Conservation (phyloP, 2,113 vertebrate genomes). For the Gallinago paraguaiae region DNA sequence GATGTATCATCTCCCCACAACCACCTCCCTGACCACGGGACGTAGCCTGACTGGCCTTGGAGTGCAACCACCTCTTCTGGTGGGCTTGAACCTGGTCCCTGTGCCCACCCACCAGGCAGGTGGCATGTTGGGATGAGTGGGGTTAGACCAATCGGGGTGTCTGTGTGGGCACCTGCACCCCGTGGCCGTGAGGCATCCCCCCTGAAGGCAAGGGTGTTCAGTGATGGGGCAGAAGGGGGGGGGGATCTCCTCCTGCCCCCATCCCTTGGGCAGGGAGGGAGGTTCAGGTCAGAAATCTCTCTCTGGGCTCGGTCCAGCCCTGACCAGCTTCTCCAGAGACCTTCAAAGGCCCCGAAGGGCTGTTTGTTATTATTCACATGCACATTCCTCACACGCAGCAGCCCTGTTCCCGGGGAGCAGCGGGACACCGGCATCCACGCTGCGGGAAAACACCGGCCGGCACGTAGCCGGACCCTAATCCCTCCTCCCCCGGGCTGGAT, state of each 20-base stretch:
- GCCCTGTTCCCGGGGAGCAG: background rate
- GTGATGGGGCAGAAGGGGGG: background rate
- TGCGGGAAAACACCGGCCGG: background rate
- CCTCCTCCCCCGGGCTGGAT: background rate
- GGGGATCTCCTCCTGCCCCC: background rate
- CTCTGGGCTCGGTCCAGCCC: background rate
- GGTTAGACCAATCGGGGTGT: background rate
- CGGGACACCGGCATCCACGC: background rate
- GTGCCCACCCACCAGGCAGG: background rate
- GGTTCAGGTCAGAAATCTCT: background rate
- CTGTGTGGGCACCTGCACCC: background rate
- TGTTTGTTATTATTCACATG: background rate
- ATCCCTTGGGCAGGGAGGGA: background rate
- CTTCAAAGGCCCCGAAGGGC: fast-evolving
- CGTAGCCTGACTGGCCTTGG: fast-evolving
- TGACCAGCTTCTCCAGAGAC: fast-evolving
- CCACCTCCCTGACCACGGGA: background rate
- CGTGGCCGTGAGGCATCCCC: background rate
- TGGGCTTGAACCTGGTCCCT: background rate
- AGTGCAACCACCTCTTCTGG: background rate
- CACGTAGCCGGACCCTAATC: background rate
- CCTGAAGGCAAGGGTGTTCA: background rate
- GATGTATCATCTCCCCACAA: background rate
- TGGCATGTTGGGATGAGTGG: background rate
- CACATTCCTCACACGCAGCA: background rate